phyloP scores from a whole-genome alignment of 2,888 invertebrate genomes.

The Drosophila eohydei region DNA sequence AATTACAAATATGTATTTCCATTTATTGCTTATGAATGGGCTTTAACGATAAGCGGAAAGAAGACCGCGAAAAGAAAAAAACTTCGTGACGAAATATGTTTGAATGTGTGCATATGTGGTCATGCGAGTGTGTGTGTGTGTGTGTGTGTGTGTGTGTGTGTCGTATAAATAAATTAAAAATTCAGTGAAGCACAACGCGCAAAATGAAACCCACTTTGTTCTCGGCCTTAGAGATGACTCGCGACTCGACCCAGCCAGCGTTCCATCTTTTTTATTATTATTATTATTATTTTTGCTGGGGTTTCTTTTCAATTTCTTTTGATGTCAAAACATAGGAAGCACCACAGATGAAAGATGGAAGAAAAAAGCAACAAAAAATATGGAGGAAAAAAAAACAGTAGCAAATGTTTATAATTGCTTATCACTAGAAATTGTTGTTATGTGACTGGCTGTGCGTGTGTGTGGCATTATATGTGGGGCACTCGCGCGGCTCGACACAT shows the following conservation, averaged over 20 bases:
- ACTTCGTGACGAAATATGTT: slow-evolving; percentile 43
- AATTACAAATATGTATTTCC: slow-evolving; percentile 41
- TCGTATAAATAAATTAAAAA: slow-evolving; percentile 71
- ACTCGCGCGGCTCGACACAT: slow-evolving; percentile 37
- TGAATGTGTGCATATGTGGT: slow-evolving; percentile 8
- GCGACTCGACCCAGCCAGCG: slow-evolving; percentile 35
- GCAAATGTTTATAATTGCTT: slow-evolving; percentile 71
- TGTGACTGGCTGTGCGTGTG: neutral
- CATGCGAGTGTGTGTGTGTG: slow-evolving; percentile 26
- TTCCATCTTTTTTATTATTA: slow-evolving; percentile 19
- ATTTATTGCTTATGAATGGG: slow-evolving; percentile 48
- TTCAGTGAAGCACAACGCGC: slow-evolving; percentile 69
- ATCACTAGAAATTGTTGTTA: slow-evolving; percentile 51
- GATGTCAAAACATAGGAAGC: slow-evolving; percentile 59
- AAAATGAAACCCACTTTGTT: slow-evolving; percentile 58
- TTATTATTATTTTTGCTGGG: slow-evolving; percentile 39
- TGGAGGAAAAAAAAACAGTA: slow-evolving; percentile 29
- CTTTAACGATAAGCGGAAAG: slow-evolving; percentile 52
- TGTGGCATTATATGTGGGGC: slow-evolving; percentile 37
- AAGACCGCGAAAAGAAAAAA: slow-evolving; percentile 34
- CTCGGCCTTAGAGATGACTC: slow-evolving; percentile 43
- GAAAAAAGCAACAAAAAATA: neutral
- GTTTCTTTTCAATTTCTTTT: slow-evolving; percentile 67
- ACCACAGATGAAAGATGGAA: slow-evolving; percentile 11
- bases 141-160: slow-evolving; percentile 21